Conservation (phyloP, 2,797 vertebrate genomes). For the Austrolebias charrua region DNA sequence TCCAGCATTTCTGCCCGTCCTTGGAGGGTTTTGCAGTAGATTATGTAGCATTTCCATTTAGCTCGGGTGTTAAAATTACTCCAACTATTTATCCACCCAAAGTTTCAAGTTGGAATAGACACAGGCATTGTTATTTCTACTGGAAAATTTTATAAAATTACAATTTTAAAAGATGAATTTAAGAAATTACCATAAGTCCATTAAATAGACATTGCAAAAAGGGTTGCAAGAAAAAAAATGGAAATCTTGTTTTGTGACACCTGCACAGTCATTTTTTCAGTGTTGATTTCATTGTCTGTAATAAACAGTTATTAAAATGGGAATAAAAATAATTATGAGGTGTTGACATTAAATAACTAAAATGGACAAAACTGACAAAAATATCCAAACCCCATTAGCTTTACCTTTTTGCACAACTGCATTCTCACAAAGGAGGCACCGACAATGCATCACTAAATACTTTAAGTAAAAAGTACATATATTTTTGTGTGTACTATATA, state of each 20-base stretch:
- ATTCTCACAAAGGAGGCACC: constrained; percentile 17
- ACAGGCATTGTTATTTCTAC: constrained; percentile 47
- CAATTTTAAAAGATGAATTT: constrained; percentile 17
- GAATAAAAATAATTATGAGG: constrained; percentile 34
- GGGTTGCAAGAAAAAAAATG: constrained; percentile 30
- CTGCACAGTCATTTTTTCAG: constrained; percentile 30
- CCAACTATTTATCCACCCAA: constrained; percentile 51
- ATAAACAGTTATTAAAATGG: constrained; percentile 26
- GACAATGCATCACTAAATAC: no score
- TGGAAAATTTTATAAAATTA: constrained; percentile 34
- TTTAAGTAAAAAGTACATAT: no score
- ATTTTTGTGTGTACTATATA: no score
- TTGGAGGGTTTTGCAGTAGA: constrained; percentile 62
- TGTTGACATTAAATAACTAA: constrained; percentile 12
- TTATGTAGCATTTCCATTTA: constrained; percentile 69
- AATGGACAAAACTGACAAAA: constrained; percentile 29
- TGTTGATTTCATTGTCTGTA: constrained; percentile 4
- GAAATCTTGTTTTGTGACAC: constrained; percentile 28
- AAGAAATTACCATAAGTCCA: constrained; percentile 20
- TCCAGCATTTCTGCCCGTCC: constrained; percentile 53
- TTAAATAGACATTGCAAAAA: constrained; percentile 28
- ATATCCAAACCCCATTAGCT: constrained; percentile 5
- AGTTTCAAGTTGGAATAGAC: constrained; percentile 46
- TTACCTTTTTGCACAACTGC: constrained; percentile 10
- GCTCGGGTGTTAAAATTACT: constrained; percentile 56